A percentile compares a stretch with the other conserved stretches of the same genome.
These are phyloP conservation scores for Tringa solitaria DNA, from an alignment of 2,113 vertebrate genomes.

Conservation along the genomic window DNA sequence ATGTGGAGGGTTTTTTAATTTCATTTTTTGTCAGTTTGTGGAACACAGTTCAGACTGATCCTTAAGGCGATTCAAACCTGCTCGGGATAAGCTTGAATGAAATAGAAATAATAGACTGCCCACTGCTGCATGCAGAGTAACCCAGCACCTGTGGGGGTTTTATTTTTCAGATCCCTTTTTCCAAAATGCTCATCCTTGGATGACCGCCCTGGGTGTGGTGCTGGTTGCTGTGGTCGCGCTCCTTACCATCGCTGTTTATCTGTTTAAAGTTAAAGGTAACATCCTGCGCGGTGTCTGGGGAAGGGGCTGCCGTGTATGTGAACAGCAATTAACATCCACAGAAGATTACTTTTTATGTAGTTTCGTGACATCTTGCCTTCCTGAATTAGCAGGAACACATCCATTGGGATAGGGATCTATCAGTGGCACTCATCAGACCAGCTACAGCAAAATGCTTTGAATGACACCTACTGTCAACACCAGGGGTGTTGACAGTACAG, in stretches of 20 bases:
- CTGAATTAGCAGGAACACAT: no score
- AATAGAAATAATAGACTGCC: background rate
- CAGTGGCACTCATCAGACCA: no score
- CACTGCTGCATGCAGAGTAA: background rate
- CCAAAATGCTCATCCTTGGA: background rate
- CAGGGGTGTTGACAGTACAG: accelerated
- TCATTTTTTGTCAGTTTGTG: background rate
- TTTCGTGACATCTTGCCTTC: no score
- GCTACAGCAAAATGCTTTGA: no score
- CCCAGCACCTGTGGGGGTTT: background rate
- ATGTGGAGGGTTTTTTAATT: background rate
- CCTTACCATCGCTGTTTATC: accelerated
- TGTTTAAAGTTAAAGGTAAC: background rate
- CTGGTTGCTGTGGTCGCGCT: background rate
- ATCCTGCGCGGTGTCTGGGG: accelerated
- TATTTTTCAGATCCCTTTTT: background rate
- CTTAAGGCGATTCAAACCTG: background rate
- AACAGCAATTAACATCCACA: no score
- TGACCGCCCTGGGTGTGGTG: background rate
- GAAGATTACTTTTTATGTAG: no score
- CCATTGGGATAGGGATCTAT: no score
- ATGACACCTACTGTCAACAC: no score
- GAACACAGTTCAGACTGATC: background rate
- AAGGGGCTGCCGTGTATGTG: background rate
- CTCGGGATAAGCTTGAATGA: background rate